Base-by-base conservation (phyloP, 2,888 invertebrate genomes). In the Lypha dubia region DNA sequence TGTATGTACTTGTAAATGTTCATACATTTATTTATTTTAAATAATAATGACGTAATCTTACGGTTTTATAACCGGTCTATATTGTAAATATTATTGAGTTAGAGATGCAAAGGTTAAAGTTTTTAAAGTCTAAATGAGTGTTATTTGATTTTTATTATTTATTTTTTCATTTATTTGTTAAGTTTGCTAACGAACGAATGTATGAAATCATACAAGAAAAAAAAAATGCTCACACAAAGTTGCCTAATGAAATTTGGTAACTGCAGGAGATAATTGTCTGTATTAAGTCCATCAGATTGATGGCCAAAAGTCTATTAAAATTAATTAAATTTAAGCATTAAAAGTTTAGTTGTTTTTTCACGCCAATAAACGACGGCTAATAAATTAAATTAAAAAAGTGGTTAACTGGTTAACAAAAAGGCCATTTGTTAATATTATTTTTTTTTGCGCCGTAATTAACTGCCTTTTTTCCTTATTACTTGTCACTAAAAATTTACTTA, bases 41-140 rank as follows among this genome's bases (percentile, higher is more conserved):
- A 67, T 38, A 65, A 71, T 53, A 73, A 81, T 84, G 84, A 84
- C 84, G 84, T 81, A 84, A 84, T 84, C n/a, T 63, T 74, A 74
- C 73, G 63, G 77, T 84, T 81, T 84, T 81, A 81, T 77, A 84
- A 84, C 68, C 63, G 63, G 77, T 84, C 81, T 70, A 74, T 51
- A 51, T 63, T 41, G 20, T 20, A 38, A 35, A 28, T 67, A 51
- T 32, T 75, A 75, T 81, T 56, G 63, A 70, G 56, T 41, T 32
- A 15, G 62, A 15, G 62, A 46, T 70, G 24, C 38, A 81, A 75
- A 81, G 81, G 63, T 81, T 75, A 74, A 68, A 74, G 65, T 58
- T 73, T 53, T 58, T 28, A 24, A 79, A 65, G 46, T 73, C 53
- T 35, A 63, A 65, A 17, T 17, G 9, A 79, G 62, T 24, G 24